A percentile compares a stretch with the other conserved stretches of the same genome.
Conservation (phyloP, 2,888 invertebrate genomes). For the Diplolepis rosae region DNA sequence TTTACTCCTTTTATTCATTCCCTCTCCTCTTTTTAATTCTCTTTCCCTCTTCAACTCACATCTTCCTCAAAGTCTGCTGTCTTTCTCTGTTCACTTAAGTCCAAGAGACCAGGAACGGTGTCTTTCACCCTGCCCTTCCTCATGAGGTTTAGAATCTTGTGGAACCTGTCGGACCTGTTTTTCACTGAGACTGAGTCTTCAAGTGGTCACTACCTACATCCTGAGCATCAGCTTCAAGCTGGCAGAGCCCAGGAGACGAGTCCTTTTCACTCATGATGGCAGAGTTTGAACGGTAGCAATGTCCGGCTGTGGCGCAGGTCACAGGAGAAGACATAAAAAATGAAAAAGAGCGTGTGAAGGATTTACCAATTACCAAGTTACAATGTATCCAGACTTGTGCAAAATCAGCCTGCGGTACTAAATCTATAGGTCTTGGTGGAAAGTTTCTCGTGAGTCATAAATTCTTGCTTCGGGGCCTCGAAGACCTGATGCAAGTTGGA, state of each 20-base stretch:
- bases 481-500: background rate
- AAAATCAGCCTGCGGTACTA: background rate
- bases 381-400: constrained; percentile 1
- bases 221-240: constrained; percentile 47
- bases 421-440: background rate
- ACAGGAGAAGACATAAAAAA: background rate
- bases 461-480: background rate
- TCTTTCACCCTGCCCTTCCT: constrained; percentile 39
- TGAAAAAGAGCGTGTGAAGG: background rate
- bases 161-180: constrained; percentile 65
- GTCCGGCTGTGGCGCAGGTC: constrained; percentile 8
- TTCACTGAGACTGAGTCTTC: constrained; percentile 42
- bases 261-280: constrained; percentile 11
- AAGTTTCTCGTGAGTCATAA: background rate
- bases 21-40: constrained; percentile 31
- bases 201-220: constrained; percentile 51
- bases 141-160: constrained; percentile 32
- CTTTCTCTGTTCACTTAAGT: background rate
- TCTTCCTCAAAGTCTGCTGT: background rate
- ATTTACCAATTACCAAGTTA: background rate
- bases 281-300: constrained; percentile 19
- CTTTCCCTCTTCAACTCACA: constrained; percentile 28
- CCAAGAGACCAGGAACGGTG: constrained; percentile 26
- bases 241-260: constrained; percentile 9
- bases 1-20: constrained; percentile 34